Evolutionary conservation across 2,888 invertebrate species (phyloP).

Genomic region (Lithodes maja): DNA sequence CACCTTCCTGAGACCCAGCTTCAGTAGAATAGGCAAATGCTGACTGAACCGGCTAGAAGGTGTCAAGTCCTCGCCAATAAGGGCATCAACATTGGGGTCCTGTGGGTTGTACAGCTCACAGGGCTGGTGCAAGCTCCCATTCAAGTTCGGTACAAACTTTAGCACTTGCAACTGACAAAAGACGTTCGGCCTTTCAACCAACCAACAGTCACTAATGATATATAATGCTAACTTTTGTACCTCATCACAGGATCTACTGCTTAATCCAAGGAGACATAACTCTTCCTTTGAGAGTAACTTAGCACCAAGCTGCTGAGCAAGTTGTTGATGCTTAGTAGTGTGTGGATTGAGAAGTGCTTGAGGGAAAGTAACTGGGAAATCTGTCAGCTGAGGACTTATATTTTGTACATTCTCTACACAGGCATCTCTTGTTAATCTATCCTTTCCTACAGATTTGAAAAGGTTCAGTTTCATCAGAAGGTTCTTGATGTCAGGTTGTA

Average conservation of each 20-base stretch:
- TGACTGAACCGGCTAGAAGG: background rate
- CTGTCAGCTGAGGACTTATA: background rate
- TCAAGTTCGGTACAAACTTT: constrained; percentile 26
- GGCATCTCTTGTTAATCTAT: background rate
- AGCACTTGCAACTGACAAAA: background rate
- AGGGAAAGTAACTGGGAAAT: constrained; percentile 29
- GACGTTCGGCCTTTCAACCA: background rate
- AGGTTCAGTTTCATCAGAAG: constrained; percentile 4
- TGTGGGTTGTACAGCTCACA: constrained; percentile 35
- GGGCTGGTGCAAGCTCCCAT: constrained; percentile 3
- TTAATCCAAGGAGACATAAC: constrained; percentile 24
- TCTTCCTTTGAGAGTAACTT: background rate
- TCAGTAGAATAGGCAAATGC: constrained; percentile 8
- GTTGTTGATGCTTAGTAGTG: background rate
- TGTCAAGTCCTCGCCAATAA: constrained; percentile 27
- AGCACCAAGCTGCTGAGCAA: constrained; percentile 34
- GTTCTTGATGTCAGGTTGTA: background rate
- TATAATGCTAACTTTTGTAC: constrained; percentile 8
- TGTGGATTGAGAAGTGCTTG: constrained; percentile 10
- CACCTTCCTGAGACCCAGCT: constrained; percentile 32
- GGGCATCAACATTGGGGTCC: constrained; percentile 23
- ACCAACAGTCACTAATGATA: background rate
- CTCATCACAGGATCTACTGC: background rate
- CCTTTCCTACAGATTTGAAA: constrained; percentile 15
- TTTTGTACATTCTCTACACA: constrained; percentile 3